Conservation (phyloP, 2,888 invertebrate species). For the Pycnomerus fuliginosus region DNA sequence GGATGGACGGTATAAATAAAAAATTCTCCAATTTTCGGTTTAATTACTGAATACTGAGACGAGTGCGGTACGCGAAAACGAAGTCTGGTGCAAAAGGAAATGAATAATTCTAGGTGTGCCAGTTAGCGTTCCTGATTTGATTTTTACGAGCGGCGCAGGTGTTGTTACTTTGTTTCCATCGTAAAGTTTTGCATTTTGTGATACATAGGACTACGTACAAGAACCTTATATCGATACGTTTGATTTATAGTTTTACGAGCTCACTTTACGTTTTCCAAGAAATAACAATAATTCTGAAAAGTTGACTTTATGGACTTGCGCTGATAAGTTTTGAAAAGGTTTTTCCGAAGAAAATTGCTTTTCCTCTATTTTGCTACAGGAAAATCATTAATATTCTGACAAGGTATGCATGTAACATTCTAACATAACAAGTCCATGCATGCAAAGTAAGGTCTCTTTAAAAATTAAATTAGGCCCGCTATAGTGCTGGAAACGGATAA, state of each 20-base stretch:
- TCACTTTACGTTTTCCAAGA: constrained; percentile 17
- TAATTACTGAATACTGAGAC: too few species aligned
- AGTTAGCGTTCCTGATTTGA: constrained; percentile 26
- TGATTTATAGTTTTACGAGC: constrained; percentile 23
- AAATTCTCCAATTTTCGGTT: too few species aligned
- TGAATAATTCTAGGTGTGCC: constrained; percentile 25
- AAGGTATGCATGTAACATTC: constrained; percentile 15
- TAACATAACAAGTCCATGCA: constrained; percentile 17
- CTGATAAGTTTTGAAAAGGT: too few species aligned
- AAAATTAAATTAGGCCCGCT: constrained; percentile 24
- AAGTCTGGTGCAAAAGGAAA: constrained; percentile 16
- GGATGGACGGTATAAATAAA: too few species aligned
- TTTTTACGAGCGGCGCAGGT: constrained; percentile 33
- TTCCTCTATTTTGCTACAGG: constrained; percentile 18
- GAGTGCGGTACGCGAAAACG: too few species aligned
- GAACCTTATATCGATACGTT: constrained; percentile 13
- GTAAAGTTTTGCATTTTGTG: constrained; percentile 34
- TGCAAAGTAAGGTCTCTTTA: constrained; percentile 19
- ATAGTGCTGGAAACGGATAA: constrained; percentile 19
- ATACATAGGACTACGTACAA: constrained; percentile 16
- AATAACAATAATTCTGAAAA: too few species aligned
- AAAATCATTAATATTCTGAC: constrained; percentile 23
- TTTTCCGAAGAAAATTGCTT: constrained; percentile 19
- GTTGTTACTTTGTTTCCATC: constrained; percentile 29
- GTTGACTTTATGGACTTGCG: too few species aligned